A percentile compares a stretch with the other conserved stretches of the same genome.
phyloP scores from a whole-genome alignment of 2,797 vertebrate species.

The Pseudomugil gertrudae region DNA sequence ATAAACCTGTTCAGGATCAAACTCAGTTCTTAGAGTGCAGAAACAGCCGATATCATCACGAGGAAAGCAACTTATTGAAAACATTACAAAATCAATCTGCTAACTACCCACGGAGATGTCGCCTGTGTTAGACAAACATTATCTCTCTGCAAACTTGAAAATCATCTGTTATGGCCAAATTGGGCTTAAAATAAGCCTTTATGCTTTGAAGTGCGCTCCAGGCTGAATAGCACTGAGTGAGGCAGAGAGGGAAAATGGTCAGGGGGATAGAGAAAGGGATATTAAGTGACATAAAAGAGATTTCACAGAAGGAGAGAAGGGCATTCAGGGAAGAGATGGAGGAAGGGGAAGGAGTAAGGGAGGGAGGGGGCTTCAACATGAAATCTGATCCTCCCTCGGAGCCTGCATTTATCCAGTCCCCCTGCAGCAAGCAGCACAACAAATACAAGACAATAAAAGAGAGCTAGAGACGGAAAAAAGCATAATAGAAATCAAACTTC shows the following conservation, averaged over 20 bases:
- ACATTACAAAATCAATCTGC: conserved; percentile 1
- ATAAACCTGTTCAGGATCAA: conserved; percentile 2
- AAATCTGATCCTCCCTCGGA: conserved; percentile 67
- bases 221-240: conserved; percentile 41
- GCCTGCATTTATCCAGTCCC: conserved; percentile 52
- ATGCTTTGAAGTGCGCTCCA: conserved; percentile 32
- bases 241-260: conserved; percentile 34
- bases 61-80: conserved; percentile 12
- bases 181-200: conserved; percentile 67
- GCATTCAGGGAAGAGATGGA: conserved; percentile 55
- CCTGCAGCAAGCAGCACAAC: conserved; percentile 52
- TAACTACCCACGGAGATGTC: neutral
- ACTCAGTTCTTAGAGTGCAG: neutral
- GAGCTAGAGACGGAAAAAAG: conserved; percentile 23
- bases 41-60: neutral
- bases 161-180: conserved; percentile 57
- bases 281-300: conserved; percentile 73
- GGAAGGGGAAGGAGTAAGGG: conserved; percentile 21
- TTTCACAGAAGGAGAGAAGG: conserved; percentile 62
- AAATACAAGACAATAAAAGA: conserved; percentile 60
- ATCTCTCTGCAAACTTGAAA: conserved; percentile 25
- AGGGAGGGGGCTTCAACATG: conserved; percentile 52
- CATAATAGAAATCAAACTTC: conserved; percentile 28
- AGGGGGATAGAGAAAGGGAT: conserved; percentile 55
- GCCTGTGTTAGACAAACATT: conserved; percentile 6